Base-by-base conservation (phyloP, 2,797 vertebrate genomes). In the Mastacembelus armatus region DNA sequence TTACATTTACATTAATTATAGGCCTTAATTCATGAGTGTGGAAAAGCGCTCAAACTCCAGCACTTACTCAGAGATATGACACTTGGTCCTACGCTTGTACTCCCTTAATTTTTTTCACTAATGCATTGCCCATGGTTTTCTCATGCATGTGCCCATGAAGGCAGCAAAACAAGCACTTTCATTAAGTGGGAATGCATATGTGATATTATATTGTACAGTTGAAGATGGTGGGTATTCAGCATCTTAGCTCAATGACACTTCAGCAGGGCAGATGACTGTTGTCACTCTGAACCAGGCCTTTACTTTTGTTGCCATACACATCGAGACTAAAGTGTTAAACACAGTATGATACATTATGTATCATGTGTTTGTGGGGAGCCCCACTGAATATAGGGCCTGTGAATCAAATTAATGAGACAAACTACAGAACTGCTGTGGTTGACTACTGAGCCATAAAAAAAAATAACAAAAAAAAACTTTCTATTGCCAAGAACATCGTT, bases 401-500 rank as follows among this genome's bases (percentile, higher is more conserved):
- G 27, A 51, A 56, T 80, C 19, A 56, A 71, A 36, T 67, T 56
- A 61, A 52, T 43, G 36, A 61, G 42, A 33, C 1, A 1, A 61
- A 45, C 49, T 54, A 21, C 26, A 44, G 58, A 72, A 42, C 35
- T 7, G 2, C 54, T 57, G 11, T 19, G 27, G 45, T 55, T 65
- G 45, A 77, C 77, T 74, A 60, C 29, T 67, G n/a, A n/a, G n/a
- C n/a, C n/a, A n/a, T n/a, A n/a, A n/a, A n/a, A n/a, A n/a, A n/a
- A n/a, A n/a, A n/a, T n/a, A n/a, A n/a, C n/a, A n/a, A n/a, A n/a
- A n/a, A n/a, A n/a, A n/a, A n/a, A n/a, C n/a, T 44, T 33, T 35
- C 7, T 44, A 19, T 59, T 57, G 39, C 36, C 50, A 27, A 12
- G 56, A 63, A 58, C 40, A 12, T 39, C 27, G 15, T 69, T 76